Evolutionary conservation across 2,888 invertebrate species (phyloP).

Genomic region (Ochropleura leucogaster): DNA sequence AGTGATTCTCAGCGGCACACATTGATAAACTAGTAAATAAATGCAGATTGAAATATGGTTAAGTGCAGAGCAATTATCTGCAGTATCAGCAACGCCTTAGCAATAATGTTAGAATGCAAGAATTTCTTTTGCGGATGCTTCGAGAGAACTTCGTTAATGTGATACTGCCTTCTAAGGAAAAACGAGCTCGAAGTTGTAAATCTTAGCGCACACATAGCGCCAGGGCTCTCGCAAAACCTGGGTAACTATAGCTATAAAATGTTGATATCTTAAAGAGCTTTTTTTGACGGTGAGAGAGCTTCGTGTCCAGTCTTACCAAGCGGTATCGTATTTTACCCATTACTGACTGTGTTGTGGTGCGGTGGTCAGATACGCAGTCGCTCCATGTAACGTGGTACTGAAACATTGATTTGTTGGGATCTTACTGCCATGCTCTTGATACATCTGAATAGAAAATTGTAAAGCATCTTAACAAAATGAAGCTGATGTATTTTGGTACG

Average conservation of each 20-base stretch:
- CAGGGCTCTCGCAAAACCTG: neutral
- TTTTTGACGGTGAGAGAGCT: neutral
- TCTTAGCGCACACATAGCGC: neutral
- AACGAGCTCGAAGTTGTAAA: conserved; percentile 22
- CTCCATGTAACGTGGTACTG: too few relatives aligned
- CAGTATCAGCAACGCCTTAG: neutral
- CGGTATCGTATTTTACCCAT: too few relatives aligned
- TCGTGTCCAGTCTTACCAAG: too few relatives aligned
- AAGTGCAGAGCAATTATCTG: neutral
- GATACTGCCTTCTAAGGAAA: conserved; percentile 16
- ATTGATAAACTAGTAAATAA: neutral
- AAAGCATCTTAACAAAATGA: neutral
- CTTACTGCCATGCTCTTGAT: neutral
- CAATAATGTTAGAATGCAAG: conserved; percentile 20
- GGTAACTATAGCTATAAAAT: neutral
- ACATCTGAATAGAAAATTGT: neutral
- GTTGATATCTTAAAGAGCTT: neutral
- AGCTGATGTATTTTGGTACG: neutral
- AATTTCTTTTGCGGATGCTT: conserved; percentile 9
- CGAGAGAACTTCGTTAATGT: conserved; percentile 3
- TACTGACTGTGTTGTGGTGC: too few relatives aligned
- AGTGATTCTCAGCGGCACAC: neutral
- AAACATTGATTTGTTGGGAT: neutral
- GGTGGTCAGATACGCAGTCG: neutral
- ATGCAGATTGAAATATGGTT: conserved; percentile 8